Base-by-base conservation (phyloP, 2,888 invertebrate genomes). In the Salticus scenicus region DNA sequence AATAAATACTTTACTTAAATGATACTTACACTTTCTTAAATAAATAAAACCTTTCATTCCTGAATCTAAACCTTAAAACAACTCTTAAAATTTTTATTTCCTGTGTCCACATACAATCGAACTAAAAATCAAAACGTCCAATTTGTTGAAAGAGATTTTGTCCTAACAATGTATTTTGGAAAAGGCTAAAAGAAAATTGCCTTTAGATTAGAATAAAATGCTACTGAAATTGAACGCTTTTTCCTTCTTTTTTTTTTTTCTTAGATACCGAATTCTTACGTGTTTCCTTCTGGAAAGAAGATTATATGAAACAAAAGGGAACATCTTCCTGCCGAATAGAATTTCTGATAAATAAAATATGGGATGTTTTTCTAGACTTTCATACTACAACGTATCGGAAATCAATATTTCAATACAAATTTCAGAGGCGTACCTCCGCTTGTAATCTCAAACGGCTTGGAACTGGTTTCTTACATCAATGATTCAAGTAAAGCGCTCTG, bases 181-280 rank as follows among this genome's bases (percentile, higher is more conserved):
- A 57, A 57, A 57, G 57, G 24, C 57, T 2, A 24, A 17, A 57
- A 24, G 24, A 24, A 57, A 57, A 57, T 57, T 57, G 57, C 14
- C 57, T 57, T 24, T 57, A 57, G 57, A 57, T 57, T 57, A 57
- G 24, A 57, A 57, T 57, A 24, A 57, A 57, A 57, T 57, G 57
- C 57, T 2, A 57, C 24, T 57, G 57, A 57, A 57, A 24, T 57
- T 20, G 24, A 12, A 17, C 17, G 2, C 2, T 47, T 47, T 47
- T 47, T 2, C 17, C 17, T 47, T 47, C 2, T 47, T 47, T 37
- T 37, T 37, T 37, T n/a, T 37, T 7, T 10, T 37, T 37, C 37
- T 37, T 37, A 37, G 4, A 37, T 37, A 10, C 37, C 10, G 37
- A 7, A 7, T 37, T 37, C 10, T 10, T 37, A 7, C 10, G 4